Base-by-base conservation (phyloP, 2,797 vertebrate species). In the Enteromius paludinosus region DNA sequence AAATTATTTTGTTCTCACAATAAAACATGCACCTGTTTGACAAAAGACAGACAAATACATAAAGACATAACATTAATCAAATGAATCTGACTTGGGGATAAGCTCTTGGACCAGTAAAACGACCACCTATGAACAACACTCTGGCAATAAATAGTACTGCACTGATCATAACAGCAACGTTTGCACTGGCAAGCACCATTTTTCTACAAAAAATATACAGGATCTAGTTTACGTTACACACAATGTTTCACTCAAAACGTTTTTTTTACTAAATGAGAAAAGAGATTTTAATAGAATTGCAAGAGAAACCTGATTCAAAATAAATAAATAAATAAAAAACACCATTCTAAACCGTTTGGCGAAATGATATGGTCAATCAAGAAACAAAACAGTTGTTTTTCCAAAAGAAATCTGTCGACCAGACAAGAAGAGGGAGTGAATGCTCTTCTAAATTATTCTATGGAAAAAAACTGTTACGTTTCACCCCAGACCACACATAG, bases 401-500 rank as follows among this genome's bases (percentile, higher is more conserved):
- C 2, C 3, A 23, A 25, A 52, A n/a, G 9, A 54, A 65, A 45
- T 68, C 30, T 81, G 78, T 68, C 68, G 84, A 61, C 3, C 62
- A 18, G 25, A 28, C 47, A 74, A n/a, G n/a, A 15, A 68, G 9
- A 61, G 30, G 47, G 28, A 68, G 5, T 76, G 45, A 70, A 73
- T 45, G 25, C 33, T 64, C 17, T 75, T 75, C 52, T 56, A 30
- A 47, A 79, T 43, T 4, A 82, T 69, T 81, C 33, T 52, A 81
- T 43, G n/a, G 35, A 65, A 79, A 33, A 49, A 81, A 45, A 12
- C 2, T 78, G 59, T 30, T 72, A 65, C 0, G 41, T 54, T 77
- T 52, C 10, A 11, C 25, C 25, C 64, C 56, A 33, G 65, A 87
- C 61, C 80, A 85, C 76, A 62, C 54, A 81, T 11, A 59, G 33